phyloP scores from a whole-genome alignment of 2,888 invertebrate genomes.

The Lagria hirta region DNA sequence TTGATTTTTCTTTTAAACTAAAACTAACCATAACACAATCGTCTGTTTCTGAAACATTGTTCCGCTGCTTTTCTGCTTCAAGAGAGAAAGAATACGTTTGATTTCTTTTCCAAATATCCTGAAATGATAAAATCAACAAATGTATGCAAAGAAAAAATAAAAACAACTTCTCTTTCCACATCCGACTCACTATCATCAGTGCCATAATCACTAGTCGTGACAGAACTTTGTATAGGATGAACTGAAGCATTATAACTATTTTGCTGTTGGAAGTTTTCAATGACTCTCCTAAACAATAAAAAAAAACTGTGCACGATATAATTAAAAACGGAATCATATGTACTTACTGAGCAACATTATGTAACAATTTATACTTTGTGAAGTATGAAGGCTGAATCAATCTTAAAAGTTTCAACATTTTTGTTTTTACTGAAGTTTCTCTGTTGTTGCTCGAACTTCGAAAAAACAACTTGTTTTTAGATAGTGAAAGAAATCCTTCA shows the following conservation, averaged over 20 bases:
- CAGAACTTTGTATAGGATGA: slow-evolving; percentile 8
- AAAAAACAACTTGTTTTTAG: no score
- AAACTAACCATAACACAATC: slow-evolving; percentile 7
- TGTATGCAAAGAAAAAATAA: neutral
- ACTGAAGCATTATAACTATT: neutral
- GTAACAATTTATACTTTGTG: slow-evolving; percentile 10
- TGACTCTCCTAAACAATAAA: no score
- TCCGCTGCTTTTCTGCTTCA: neutral
- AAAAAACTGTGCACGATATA: no score
- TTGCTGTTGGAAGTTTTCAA: neutral
- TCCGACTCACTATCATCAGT: slow-evolving; percentile 21
- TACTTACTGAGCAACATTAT: slow-evolving; percentile 16
- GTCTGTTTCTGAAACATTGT: neutral
- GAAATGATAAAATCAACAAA: neutral
- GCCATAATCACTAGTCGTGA: slow-evolving; percentile 21
- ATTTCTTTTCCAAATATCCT: no score
- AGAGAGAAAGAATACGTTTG: no score
- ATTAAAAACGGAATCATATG: neutral
- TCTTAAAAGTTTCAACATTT: slow-evolving; percentile 8
- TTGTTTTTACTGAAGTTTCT: slow-evolving; percentile 4
- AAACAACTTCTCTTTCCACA: slow-evolving; percentile 14
- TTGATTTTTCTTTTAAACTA: slow-evolving; percentile 12
- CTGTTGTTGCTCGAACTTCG: neutral
- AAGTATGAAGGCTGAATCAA: slow-evolving; percentile 10
- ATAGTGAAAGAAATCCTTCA: no score